These are phyloP conservation scores for Macrophya annulata DNA, from an alignment of 2,888 invertebrate species.

Conservation along the genomic window DNA sequence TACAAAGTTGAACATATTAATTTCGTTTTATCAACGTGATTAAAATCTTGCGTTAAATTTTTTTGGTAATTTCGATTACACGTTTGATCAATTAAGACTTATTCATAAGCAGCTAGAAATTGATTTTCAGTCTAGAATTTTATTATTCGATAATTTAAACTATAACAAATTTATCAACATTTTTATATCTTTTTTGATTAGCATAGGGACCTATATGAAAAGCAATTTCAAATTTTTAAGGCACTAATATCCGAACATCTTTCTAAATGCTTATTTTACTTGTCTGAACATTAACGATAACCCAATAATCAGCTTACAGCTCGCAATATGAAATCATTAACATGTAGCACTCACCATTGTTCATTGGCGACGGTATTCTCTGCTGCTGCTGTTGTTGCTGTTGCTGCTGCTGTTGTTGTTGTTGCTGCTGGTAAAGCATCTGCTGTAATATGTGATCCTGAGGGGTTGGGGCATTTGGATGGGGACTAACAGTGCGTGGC, in stretches of 20 bases:
- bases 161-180: conserved; percentile 11
- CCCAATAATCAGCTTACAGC: neutral
- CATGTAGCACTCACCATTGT: conserved; percentile 71
- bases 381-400: conserved; percentile 68
- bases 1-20: neutral
- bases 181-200: neutral
- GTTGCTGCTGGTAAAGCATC: conserved; percentile 77
- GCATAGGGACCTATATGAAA: neutral
- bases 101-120: neutral
- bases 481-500: conserved; percentile 76
- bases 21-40: neutral
- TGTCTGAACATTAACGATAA: neutral
- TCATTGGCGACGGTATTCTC: conserved; percentile 79
- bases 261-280: conserved; percentile 18
- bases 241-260: neutral
- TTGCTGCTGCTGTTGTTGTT: conserved; percentile 75
- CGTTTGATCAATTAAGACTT: neutral
- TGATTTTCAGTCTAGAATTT: neutral
- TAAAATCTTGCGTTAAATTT: neutral
- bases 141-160: neutral
- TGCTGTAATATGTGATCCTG: conserved; percentile 80
- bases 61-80: conserved; percentile 26
- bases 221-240: neutral
- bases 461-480: conserved; percentile 78
- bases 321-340: conserved; percentile 10